Conservation (phyloP, 2,113 vertebrate species). For the Onychostoma macrolepis region DNA sequence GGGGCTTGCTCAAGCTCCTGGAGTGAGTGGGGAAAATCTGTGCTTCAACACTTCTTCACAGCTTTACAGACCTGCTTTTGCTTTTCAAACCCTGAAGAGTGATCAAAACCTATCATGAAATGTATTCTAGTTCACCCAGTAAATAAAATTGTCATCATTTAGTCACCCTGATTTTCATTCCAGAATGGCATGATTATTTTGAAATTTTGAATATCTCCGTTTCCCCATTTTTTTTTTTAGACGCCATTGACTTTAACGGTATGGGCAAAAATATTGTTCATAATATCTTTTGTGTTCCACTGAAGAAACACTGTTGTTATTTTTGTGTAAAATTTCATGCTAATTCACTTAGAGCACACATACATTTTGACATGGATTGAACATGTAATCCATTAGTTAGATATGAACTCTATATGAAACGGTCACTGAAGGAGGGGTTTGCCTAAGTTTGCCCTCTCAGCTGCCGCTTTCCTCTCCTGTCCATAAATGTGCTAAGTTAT, state of each 20-base stretch:
- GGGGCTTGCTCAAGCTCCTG: conserved; percentile 65
- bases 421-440: not conserved
- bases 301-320: not conserved
- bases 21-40: conserved; percentile 46
- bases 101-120: not conserved
- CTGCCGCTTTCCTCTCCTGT: conserved; percentile 20
- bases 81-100: not conserved
- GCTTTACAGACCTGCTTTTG: conserved; percentile 20
- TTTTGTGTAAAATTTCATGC: not conserved
- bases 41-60: conserved; percentile 60
- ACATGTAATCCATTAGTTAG: conserved; percentile 14
- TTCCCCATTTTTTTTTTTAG: not conserved
- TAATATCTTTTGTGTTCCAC: not conserved
- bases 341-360: not conserved
- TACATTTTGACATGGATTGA: not conserved
- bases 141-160: not conserved
- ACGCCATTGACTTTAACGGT: not conserved
- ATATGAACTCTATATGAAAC: not conserved
- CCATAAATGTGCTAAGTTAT: conserved; percentile 40
- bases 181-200: not conserved
- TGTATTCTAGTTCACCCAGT: not conserved
- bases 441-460: conserved; percentile 6
- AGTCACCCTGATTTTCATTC: not conserved
- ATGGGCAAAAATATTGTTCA: not conserved
- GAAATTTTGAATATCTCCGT: not conserved